A percentile compares a stretch with the other conserved stretches of the same genome.
Evolutionary conservation across 2,113 vertebrate genomes (phyloP).

Genomic region (Glareola pratincola): DNA sequence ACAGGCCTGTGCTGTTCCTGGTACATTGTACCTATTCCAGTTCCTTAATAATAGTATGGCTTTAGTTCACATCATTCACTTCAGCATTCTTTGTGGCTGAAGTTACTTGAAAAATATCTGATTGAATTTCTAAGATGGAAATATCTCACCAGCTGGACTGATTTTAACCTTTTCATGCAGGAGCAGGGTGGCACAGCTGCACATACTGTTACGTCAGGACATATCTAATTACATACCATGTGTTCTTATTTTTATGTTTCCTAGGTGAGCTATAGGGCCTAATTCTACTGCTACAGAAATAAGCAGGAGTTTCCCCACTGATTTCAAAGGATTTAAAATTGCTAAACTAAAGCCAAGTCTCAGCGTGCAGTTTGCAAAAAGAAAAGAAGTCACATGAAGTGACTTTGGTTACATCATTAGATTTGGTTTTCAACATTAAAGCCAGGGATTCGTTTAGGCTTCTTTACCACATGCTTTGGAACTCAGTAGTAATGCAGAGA

Average conservation of each 20-base stretch:
- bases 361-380: not conserved
- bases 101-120: not conserved
- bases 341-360: not conserved
- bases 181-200: not conserved
- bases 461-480: not conserved
- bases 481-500: not conserved
- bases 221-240: not conserved
- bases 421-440: not conserved
- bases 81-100: not conserved
- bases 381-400: not conserved
- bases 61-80: not conserved
- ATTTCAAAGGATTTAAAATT: not conserved
- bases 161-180: not conserved
- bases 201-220: not conserved
- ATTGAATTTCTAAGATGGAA: not conserved
- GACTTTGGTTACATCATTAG: not conserved
- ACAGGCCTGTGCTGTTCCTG: not conserved
- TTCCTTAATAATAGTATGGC: not conserved
- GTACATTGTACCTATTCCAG: not conserved
- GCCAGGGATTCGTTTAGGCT: accelerated
- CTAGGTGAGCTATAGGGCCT: not conserved
- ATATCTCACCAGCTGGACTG: accelerated
- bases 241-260: not conserved
- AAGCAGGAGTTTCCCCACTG: not conserved
- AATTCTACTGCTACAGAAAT: not conserved